These are phyloP conservation scores for Nymphalis polychloros DNA, from an alignment of 2,888 invertebrate species.

Conservation along the genomic window DNA sequence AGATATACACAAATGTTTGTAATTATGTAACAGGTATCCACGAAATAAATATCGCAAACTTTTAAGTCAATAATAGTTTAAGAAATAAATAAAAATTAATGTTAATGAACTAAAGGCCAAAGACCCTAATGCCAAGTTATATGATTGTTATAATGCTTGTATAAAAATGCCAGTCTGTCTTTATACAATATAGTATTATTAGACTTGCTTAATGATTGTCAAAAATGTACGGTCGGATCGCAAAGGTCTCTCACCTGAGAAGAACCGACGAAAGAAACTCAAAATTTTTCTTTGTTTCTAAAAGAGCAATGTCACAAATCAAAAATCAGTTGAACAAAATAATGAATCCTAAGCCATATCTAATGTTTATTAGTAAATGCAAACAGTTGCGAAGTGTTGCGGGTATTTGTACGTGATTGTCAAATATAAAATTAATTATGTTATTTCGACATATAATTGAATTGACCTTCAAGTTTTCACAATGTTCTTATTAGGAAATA, in stretches of 20 bases:
- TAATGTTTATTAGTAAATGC: not conserved
- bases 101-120: no score
- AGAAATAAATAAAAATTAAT: not conserved
- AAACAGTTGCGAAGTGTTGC: not conserved
- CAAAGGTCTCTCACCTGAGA: no score
- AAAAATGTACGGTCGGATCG: no score
- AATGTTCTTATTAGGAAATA: not conserved
- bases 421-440: slow-evolving; percentile 1
- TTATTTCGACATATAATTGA: slow-evolving; percentile 1
- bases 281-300: no score
- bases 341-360: not conserved
- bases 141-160: no score
- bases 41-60: not conserved
- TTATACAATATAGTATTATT: no score
- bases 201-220: no score
- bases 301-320: not conserved
- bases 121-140: no score
- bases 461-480: slow-evolving; percentile 7
- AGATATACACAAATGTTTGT: not conserved
- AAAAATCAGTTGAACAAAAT: not conserved
- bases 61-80: not conserved
- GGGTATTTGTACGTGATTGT: not conserved
- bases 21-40: not conserved
- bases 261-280: no score
- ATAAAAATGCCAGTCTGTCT: no score